Conservation (phyloP, 37 sponge, comb jelly and placozoan genomes). For the Cliona cf. orientalis region DNA sequence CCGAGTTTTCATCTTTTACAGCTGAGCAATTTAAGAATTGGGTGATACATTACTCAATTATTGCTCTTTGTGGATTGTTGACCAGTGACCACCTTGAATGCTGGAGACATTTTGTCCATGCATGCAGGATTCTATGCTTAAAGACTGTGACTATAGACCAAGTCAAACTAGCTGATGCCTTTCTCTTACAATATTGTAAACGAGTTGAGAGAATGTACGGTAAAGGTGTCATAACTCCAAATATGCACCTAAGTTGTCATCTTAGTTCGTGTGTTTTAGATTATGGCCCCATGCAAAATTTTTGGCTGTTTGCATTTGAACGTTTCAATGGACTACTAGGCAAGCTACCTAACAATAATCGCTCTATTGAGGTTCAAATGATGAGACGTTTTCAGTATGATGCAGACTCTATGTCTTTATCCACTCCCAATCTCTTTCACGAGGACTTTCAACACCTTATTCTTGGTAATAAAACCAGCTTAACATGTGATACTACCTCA, state of each 20-base stretch:
- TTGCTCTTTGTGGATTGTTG: slow-evolving; percentile 8
- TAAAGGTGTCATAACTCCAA: slow-evolving; percentile 7
- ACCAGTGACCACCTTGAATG: slow-evolving; percentile 20
- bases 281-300: slow-evolving; percentile 31
- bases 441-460: too few species aligned
- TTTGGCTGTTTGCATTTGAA: slow-evolving; percentile 56
- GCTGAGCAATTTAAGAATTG: slow-evolving; percentile 59
- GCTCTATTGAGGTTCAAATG: not conserved
- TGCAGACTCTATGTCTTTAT: too few species aligned
- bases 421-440: too few species aligned
- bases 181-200: slow-evolving; percentile 5
- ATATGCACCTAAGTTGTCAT: slow-evolving; percentile 36
- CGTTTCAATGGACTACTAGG: slow-evolving; percentile 37
- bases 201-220: slow-evolving; percentile 10
- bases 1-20: slow-evolving; percentile 43
- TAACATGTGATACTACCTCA: too few species aligned
- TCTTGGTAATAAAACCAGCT: too few species aligned
- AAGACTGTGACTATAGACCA: not conserved
- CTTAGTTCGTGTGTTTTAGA: slow-evolving; percentile 24
- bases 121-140: slow-evolving; percentile 29
- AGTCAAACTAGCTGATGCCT: slow-evolving; percentile 18
- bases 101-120: slow-evolving; percentile 29
- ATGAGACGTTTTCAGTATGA: not conserved
- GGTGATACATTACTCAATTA: slow-evolving; percentile 18
- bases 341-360: not conserved